Percentiles rank a stretch among this genome's conserved stretches.
phyloP scores from a whole-genome alignment of 2,888 invertebrate genomes.

The Nymphalis urticae region DNA sequence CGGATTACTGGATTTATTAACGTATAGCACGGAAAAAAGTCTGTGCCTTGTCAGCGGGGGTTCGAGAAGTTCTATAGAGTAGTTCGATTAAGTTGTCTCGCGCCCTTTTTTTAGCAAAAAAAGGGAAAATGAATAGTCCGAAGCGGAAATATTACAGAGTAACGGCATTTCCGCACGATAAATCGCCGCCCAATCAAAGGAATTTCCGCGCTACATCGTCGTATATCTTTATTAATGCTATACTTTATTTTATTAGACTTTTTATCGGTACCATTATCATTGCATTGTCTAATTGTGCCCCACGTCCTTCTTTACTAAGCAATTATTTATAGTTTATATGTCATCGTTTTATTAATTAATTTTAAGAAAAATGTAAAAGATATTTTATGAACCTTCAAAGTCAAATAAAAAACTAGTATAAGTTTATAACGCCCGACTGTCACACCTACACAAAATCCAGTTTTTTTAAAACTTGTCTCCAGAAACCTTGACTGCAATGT shows the following conservation, averaged over 20 bases:
- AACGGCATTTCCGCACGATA: constrained; percentile 82
- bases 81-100: constrained; percentile 77
- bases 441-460: no score
- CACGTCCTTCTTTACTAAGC: constrained; percentile 39
- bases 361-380: no score
- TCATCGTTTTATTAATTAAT: background rate
- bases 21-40: background rate
- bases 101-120: constrained; percentile 79
- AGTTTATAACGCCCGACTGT: no score
- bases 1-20: no score
- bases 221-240: constrained; percentile 79
- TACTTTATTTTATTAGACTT: constrained; percentile 78
- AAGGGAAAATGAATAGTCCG: constrained; percentile 78
- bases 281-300: constrained; percentile 68
- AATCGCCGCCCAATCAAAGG: constrained; percentile 81
- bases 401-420: no score
- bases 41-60: constrained; percentile 39
- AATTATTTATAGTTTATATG: constrained; percentile 37
- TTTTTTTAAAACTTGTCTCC: no score
- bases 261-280: constrained; percentile 72
- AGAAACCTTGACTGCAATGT: no score
- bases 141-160: constrained; percentile 81
- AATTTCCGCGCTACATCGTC: constrained; percentile 63
- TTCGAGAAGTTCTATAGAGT: constrained; percentile 44
- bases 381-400: no score